Base-by-base conservation (phyloP, 2,113 vertebrate species). In the Vimba vimba region DNA sequence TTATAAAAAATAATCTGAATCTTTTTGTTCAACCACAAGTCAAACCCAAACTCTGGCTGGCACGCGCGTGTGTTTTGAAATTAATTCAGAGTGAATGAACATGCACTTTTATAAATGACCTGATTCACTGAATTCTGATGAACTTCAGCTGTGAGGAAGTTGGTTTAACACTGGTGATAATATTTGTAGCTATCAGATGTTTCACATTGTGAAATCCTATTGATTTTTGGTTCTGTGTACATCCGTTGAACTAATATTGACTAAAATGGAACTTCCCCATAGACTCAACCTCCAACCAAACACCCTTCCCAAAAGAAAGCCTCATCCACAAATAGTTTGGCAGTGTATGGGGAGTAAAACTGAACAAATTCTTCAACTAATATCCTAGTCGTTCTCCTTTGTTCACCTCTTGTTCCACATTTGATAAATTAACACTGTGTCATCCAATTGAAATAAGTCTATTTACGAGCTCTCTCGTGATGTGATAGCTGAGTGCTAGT, bases 201-300 rank as follows among this genome's bases (percentile, higher is more conserved):
- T 66, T 85, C 60, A 62, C 82, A 76, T 76, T 84, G 69, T 84
- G 82, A 60, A 75, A 75, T 76, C 21, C n/a, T 47, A 85, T 79
- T 85, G 84, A 85, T 79, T 85, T 85, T 79, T 79, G 60, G 39
- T 78, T 68, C 45, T 79, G 50, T 68, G 45, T 78, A 85, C 82
- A 83, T 83, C 68, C n/a, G 76, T 27, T 79, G 75, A 85, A 85
- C 69, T 85, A 85, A 79, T 85, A 85, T 85, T 6, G 83, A 85
- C 75, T 57, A 78, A 68, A 79, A 83, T 21, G 30, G 52, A 83
- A 83, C 82, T 83, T 74, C 82, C 82, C 68, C 82, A 25, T 59
- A 68, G 82, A 59, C 45, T 69, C 64, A 82, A 82, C 64, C 80
- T 74, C 68, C 66, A 83, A 83, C 64, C 66, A 39, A 30, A 83